Evolutionary conservation across 2,888 invertebrate species (phyloP).

Genomic region (Drosophila incognita): DNA sequence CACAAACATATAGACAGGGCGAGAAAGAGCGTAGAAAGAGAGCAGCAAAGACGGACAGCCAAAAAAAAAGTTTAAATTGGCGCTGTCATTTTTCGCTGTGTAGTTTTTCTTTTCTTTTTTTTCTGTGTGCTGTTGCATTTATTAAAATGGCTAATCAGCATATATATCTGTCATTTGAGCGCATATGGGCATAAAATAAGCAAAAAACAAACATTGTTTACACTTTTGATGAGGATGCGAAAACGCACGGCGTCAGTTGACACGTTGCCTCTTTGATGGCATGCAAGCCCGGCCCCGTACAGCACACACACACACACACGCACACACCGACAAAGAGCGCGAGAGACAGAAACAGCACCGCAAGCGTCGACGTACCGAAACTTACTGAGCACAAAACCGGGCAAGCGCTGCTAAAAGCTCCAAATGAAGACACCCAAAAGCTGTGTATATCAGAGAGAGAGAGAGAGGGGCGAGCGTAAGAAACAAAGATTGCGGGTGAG

Average conservation of each 20-base stretch:
- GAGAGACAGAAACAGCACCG: conserved; percentile 42
- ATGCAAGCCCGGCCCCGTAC: conserved; percentile 57
- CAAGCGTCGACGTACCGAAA: conserved; percentile 53
- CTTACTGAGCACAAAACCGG: conserved; percentile 48
- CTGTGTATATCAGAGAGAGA: conserved; percentile 19
- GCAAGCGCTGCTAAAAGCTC: conserved; percentile 54
- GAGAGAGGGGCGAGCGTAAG: conserved; percentile 9
- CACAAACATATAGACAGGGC: conserved; percentile 9
- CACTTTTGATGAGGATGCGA: conserved; percentile 55
- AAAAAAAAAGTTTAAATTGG: conserved; percentile 61
- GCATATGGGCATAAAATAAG: conserved; percentile 41
- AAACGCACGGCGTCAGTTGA: conserved; percentile 57
- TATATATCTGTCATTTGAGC: conserved; percentile 19
- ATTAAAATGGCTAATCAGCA: conserved; percentile 53
- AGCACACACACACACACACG: conserved; percentile 26
- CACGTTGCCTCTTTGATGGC: conserved; percentile 72
- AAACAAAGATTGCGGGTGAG: conserved; percentile 17
- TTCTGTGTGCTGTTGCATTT: conserved; percentile 49
- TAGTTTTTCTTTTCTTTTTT: conserved; percentile 16
- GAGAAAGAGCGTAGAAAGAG: conserved; percentile 16
- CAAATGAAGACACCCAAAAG: conserved; percentile 34
- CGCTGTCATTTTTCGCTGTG: conserved; percentile 51
- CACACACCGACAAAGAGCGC: background rate
- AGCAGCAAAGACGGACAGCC: conserved; percentile 21
- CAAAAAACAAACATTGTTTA: conserved; percentile 67